Evolutionary conservation across 2,797 vertebrate genomes (phyloP).

Genomic region (Molothrus ater): DNA sequence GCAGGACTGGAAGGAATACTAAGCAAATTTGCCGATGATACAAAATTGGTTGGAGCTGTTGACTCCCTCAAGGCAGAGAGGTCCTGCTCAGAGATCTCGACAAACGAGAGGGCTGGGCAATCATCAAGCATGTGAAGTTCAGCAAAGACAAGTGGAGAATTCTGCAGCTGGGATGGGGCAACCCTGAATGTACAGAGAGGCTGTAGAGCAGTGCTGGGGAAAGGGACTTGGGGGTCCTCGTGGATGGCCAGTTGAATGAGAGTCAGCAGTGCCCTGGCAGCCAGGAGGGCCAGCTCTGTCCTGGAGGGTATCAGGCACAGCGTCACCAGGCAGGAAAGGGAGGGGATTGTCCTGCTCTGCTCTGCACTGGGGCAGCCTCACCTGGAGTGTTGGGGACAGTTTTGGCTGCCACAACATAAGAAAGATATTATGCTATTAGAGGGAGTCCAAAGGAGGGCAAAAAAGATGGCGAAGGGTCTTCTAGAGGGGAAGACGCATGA

Average conservation of each 20-base stretch:
- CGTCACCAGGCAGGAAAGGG: rapidly evolving
- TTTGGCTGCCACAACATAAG: rapidly evolving
- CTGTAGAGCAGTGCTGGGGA: rapidly evolving
- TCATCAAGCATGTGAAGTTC: rapidly evolving
- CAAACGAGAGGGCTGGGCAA: background rate
- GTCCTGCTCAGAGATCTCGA: background rate
- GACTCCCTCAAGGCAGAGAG: background rate
- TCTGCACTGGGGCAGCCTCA: rapidly evolving
- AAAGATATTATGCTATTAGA: background rate
- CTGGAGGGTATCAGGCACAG: background rate
- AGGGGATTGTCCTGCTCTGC: background rate
- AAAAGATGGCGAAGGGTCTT: background rate
- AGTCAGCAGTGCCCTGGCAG: background rate
- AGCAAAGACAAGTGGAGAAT: background rate
- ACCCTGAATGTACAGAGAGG: rapidly evolving
- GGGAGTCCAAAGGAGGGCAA: background rate
- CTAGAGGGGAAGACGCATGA: background rate
- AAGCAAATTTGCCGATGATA: background rate
- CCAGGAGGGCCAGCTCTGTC: rapidly evolving
- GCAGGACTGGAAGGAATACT: background rate
- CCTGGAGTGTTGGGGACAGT: rapidly evolving
- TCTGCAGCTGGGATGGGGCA: background rate
- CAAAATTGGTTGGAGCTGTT: background rate
- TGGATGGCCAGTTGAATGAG: rapidly evolving
- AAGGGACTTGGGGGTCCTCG: rapidly evolving